These are phyloP conservation scores for Champsocephalus gunnari DNA, from an alignment of 2,797 vertebrate genomes.

Conservation along the genomic window DNA sequence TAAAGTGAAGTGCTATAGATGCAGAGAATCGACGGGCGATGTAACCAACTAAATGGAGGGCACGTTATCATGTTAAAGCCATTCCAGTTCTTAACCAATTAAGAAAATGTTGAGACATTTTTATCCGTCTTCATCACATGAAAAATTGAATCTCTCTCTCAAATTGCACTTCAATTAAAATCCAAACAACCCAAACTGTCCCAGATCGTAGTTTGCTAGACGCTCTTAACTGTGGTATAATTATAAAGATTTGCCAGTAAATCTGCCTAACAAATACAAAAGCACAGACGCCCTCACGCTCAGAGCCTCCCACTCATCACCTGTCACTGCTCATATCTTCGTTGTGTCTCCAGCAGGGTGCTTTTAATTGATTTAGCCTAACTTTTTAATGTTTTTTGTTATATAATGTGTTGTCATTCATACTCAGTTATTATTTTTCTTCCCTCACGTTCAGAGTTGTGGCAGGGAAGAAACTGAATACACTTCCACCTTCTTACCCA, in stretches of 20 bases:
- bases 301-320: conserved; percentile 67
- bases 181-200: not conserved
- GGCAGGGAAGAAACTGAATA: conserved; percentile 4
- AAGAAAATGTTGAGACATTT: not conserved
- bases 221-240: conserved; percentile 7
- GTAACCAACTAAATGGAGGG: not conserved
- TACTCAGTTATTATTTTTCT: conserved; percentile 2
- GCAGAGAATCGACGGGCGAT: not conserved
- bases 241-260: conserved; percentile 11
- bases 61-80: not conserved
- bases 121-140: not conserved
- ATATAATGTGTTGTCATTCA: not conserved
- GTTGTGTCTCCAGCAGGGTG: conserved; percentile 30
- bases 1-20: not conserved
- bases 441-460: not conserved
- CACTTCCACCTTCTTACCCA: conserved; percentile 4
- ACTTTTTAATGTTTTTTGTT: not conserved
- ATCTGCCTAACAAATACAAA: conserved; percentile 29
- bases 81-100: not conserved
- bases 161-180: not conserved
- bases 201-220: not conserved
- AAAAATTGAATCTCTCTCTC: not conserved
- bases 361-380: conserved; percentile 1
- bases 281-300: conserved; percentile 26
- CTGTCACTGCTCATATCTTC: conserved; percentile 54